These are phyloP conservation scores for Venustoraphidia nigricollis DNA, from an alignment of 2,888 invertebrate genomes.

Conservation along the genomic window DNA sequence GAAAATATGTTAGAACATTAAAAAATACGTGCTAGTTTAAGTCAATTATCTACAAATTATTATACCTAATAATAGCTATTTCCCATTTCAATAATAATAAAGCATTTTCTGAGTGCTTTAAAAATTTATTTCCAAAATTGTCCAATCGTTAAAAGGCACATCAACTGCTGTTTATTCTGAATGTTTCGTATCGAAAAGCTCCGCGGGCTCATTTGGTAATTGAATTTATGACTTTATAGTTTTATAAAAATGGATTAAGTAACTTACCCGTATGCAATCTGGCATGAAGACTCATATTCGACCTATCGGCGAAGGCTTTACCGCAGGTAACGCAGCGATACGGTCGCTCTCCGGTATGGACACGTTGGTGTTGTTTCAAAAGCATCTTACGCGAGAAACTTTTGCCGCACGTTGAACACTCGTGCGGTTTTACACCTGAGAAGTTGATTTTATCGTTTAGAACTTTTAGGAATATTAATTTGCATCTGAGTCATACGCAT, in stretches of 20 bases:
- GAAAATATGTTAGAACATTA: too few species aligned
- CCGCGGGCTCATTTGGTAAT: background rate
- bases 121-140: too few species aligned
- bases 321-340: slow-evolving; percentile 68
- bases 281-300: slow-evolving; percentile 72
- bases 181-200: background rate
- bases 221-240: background rate
- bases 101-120: too few species aligned
- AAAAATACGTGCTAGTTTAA: too few species aligned
- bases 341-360: slow-evolving; percentile 68
- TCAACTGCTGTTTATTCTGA: too few species aligned
- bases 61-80: too few species aligned
- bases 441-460: slow-evolving; percentile 8
- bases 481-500: background rate
- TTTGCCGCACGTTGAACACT: slow-evolving; percentile 61
- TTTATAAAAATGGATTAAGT: background rate
- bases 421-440: slow-evolving; percentile 58
- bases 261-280: slow-evolving; percentile 52
- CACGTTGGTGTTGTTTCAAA: slow-evolving; percentile 66
- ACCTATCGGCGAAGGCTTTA: slow-evolving; percentile 69
- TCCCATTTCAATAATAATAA: too few species aligned
- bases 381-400: slow-evolving; percentile 76
- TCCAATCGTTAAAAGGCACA: too few species aligned
- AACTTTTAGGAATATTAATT: background rate
- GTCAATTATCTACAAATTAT: too few species aligned